phyloP scores from a whole-genome alignment of 1,140 invertebrate genomes.

The Tribolium castaneum region DNA sequence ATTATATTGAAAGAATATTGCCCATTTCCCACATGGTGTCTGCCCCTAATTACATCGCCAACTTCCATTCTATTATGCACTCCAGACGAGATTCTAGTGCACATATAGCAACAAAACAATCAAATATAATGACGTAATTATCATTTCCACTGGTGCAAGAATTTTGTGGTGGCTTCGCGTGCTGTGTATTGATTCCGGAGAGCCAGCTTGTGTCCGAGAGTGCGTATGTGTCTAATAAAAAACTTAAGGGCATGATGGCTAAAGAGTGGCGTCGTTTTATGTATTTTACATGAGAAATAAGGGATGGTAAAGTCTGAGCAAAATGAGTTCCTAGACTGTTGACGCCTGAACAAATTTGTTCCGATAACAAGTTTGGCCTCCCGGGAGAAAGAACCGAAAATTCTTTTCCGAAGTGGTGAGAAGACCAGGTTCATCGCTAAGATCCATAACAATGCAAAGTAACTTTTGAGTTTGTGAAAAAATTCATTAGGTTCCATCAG shows the following conservation, averaged over 20 bases:
- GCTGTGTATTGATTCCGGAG: not conserved
- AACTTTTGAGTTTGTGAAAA: not conserved
- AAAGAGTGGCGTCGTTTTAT: slow-evolving; percentile 32
- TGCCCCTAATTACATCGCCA: slow-evolving; percentile 9
- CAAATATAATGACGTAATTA: no score
- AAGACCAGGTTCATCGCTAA: slow-evolving; percentile 22
- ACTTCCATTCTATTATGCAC: not conserved
- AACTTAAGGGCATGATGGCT: not conserved
- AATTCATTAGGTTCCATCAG: not conserved
- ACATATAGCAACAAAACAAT: not conserved
- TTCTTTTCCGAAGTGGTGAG: slow-evolving; percentile 21
- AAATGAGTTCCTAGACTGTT: slow-evolving; percentile 32
- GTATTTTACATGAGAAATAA: slow-evolving; percentile 36
- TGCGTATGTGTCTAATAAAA: slow-evolving; percentile 12
- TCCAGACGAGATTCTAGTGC: not conserved
- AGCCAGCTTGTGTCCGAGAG: not conserved
- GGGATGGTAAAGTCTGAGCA: slow-evolving; percentile 22
- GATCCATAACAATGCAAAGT: slow-evolving; percentile 31
- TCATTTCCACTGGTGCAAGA: no score
- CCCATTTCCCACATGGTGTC: not conserved
- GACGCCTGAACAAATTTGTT: slow-evolving; percentile 31
- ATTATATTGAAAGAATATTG: slow-evolving; percentile 26
- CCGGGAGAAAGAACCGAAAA: slow-evolving; percentile 21
- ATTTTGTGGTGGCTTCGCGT: no score
- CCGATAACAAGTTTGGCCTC: slow-evolving; percentile 29